A percentile compares a stretch with the other conserved stretches of the same genome.
These are phyloP conservation scores for Torymus auratus DNA, from an alignment of 2,888 invertebrate genomes.

Conservation along the genomic window DNA sequence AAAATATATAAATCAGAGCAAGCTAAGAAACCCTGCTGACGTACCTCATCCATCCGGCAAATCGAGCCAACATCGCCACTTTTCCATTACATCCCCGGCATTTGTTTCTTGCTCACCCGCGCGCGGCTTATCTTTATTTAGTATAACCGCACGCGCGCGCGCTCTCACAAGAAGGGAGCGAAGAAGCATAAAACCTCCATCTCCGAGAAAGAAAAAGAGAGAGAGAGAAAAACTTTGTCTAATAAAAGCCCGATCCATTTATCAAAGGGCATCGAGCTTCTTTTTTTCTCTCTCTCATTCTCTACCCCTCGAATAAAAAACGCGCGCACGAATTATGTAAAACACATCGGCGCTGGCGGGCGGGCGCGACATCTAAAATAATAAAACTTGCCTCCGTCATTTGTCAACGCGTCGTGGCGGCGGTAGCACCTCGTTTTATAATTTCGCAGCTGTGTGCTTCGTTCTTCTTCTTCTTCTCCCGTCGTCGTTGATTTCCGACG, in stretches of 20 bases:
- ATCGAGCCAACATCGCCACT: conserved; percentile 24
- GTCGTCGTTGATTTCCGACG: conserved; percentile 52
- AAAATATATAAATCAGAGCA: too few relatives aligned
- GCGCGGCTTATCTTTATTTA: conserved; percentile 70
- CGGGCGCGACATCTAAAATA: conserved; percentile 74
- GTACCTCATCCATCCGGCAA: background rate
- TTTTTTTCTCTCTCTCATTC: background rate
- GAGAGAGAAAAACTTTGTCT: conserved; percentile 67
- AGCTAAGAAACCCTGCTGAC: background rate
- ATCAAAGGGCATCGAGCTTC: conserved; percentile 67
- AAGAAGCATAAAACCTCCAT: too few relatives aligned
- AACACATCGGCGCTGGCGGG: conserved; percentile 64
- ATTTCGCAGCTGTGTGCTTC: conserved; percentile 63
- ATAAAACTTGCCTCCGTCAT: conserved; percentile 76
- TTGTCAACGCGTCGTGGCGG: conserved; percentile 72
- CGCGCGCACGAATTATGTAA: conserved; percentile 70
- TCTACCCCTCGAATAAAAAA: background rate
- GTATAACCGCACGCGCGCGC: conserved; percentile 61
- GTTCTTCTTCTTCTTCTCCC: too few relatives aligned
- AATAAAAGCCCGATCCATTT: conserved; percentile 75
- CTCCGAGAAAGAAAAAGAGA: background rate
- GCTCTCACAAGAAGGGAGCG: background rate
- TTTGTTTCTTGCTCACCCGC: conserved; percentile 39
- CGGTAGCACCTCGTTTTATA: conserved; percentile 61
- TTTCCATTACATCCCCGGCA: conserved; percentile 5